A percentile compares a stretch with the other conserved stretches of the same genome.
phyloP scores from a whole-genome alignment of 2,888 invertebrate species.

The Harpalus rufipes region DNA sequence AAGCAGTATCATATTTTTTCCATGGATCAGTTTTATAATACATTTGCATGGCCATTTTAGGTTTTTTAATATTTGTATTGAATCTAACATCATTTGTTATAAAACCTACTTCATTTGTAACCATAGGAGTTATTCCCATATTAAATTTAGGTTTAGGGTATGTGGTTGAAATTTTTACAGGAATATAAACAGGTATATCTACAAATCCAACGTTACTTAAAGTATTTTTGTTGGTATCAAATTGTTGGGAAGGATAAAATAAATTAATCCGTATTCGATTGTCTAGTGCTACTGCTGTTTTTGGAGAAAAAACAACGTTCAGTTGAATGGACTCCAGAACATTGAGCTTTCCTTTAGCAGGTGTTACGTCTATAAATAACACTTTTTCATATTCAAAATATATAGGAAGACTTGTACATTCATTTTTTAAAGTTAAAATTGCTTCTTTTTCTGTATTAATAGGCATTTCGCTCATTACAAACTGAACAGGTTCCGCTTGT shows the following conservation, averaged over 20 bases:
- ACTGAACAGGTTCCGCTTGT: conserved; percentile 77
- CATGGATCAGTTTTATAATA: conserved; percentile 67
- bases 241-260: conserved; percentile 69
- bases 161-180: conserved; percentile 62
- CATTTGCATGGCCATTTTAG: conserved; percentile 70
- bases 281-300: conserved; percentile 68
- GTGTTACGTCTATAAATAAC: conserved; percentile 76
- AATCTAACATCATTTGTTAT: conserved; percentile 73
- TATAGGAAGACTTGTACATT: conserved; percentile 76
- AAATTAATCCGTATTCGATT: conserved; percentile 71
- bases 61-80: conserved; percentile 71
- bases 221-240: conserved; percentile 45
- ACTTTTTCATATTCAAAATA: conserved; percentile 76
- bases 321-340: conserved; percentile 75
- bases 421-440: conserved; percentile 73
- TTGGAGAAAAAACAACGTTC: conserved; percentile 68
- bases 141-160: conserved; percentile 71
- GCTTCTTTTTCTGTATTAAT: conserved; percentile 75
- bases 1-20: conserved; percentile 68
- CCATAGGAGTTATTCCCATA: conserved; percentile 73
- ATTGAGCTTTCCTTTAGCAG: conserved; percentile 75
- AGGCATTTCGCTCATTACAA: conserved; percentile 77
- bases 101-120: conserved; percentile 74
- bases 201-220: conserved; percentile 69
- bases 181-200: conserved; percentile 67